A percentile compares a stretch with the other conserved stretches of the same genome.
phyloP scores from a whole-genome alignment of 1,140 invertebrate genomes.

The Saccostrea glomerata region DNA sequence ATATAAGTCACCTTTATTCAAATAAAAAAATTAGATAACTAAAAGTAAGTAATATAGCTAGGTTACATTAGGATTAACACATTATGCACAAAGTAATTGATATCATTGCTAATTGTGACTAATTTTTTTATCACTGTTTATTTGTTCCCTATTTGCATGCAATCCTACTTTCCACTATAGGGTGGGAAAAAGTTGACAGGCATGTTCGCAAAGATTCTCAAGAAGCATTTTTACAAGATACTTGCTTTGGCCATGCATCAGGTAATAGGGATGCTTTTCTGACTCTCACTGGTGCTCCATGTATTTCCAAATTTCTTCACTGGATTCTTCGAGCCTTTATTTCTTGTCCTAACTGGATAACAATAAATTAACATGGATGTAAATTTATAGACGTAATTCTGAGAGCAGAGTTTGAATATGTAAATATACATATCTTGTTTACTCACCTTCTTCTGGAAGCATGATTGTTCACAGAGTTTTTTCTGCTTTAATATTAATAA shows the following conservation, averaged over 20 bases:
- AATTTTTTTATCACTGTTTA: conserved; percentile 5
- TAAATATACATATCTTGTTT: neutral
- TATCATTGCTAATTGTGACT: neutral
- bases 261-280: conserved; percentile 22
- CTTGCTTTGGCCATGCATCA: conserved; percentile 43
- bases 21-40: too few species aligned
- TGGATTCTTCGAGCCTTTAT: neutral
- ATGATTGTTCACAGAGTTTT: neutral
- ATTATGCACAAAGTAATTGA: conserved; percentile 24
- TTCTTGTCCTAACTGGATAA: conserved; percentile 6
- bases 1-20: neutral
- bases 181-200: conserved; percentile 57
- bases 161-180: conserved; percentile 42
- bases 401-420: neutral
- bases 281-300: neutral
- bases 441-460: neutral
- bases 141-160: conserved; percentile 39
- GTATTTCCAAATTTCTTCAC: conserved; percentile 1
- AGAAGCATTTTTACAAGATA: conserved; percentile 58
- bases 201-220: conserved; percentile 59
- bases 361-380: neutral
- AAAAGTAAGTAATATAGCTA: too few species aligned
- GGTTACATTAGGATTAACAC: too few species aligned
- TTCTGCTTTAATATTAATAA: conserved; percentile 2
- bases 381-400: neutral